These are phyloP conservation scores for Phyllostomus discolor DNA, from an alignment of 2,113 vertebrate species.

Conservation along the genomic window DNA sequence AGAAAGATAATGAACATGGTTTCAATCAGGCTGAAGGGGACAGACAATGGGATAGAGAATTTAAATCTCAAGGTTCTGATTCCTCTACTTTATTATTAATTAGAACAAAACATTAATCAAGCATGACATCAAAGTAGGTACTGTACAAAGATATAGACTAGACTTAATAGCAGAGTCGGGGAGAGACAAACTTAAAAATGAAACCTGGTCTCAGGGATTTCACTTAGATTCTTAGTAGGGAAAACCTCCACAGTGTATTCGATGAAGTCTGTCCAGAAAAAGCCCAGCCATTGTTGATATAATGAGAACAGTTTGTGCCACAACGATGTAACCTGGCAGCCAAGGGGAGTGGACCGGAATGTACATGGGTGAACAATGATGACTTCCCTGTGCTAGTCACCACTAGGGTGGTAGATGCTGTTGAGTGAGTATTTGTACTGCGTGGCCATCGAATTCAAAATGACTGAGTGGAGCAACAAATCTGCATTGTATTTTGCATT, in stretches of 20 bases:
- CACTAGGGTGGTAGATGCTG: no score
- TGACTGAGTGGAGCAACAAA: no score
- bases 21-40: conserved; percentile 33
- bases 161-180: not conserved
- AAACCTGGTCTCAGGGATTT: not conserved
- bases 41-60: conserved; percentile 23
- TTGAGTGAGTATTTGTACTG: no score
- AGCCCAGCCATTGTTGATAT: no score
- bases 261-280: no score
- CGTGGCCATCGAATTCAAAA: no score
- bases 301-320: no score
- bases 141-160: conserved; percentile 31
- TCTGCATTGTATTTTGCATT: no score
- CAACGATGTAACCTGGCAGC: no score
- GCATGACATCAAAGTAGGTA: conserved; percentile 18
- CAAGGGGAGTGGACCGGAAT: no score
- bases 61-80: conserved; percentile 54
- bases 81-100: conserved; percentile 67
- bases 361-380: no score
- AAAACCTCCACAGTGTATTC: not conserved
- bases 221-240: not conserved
- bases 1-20: conserved; percentile 57
- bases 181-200: not conserved
- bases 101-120: conserved; percentile 64
- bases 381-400: no score